These are phyloP conservation scores for Acrobasis repandana DNA, from an alignment of 2,888 invertebrate genomes.

Conservation along the genomic window DNA sequence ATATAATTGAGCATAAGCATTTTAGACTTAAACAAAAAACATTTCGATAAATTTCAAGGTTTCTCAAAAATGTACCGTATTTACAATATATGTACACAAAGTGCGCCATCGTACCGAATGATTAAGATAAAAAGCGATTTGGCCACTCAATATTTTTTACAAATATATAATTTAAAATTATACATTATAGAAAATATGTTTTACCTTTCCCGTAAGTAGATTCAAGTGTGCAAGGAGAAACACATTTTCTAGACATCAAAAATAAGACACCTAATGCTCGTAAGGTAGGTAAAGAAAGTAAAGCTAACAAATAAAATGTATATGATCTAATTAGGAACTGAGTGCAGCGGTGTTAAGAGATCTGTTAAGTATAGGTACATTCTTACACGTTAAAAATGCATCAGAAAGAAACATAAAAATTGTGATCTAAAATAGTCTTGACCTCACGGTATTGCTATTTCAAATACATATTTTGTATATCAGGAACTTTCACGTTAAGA, in stretches of 20 bases:
- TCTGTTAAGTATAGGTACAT: constrained; percentile 64
- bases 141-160: constrained; percentile 68
- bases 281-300: constrained; percentile 53
- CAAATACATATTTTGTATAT: constrained; percentile 37
- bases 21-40: constrained; percentile 67
- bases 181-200: constrained; percentile 59
- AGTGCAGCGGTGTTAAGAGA: constrained; percentile 77
- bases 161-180: constrained; percentile 52
- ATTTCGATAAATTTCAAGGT: constrained; percentile 57
- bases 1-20: constrained; percentile 81
- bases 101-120: constrained; percentile 55
- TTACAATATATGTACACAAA: constrained; percentile 80
- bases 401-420: constrained; percentile 51
- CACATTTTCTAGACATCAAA: constrained; percentile 38
- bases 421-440: constrained; percentile 33
- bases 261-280: constrained; percentile 35
- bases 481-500: constrained; percentile 42
- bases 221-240: constrained; percentile 35
- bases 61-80: constrained; percentile 68
- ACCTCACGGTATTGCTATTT: constrained; percentile 32
- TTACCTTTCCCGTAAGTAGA: constrained; percentile 40
- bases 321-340: constrained; percentile 81
- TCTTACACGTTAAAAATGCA: constrained; percentile 71
- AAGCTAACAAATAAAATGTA: constrained; percentile 67
- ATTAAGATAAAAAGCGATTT: constrained; percentile 60